Percentiles rank a stretch among this genome's conserved stretches.
Evolutionary conservation across 2,888 invertebrate species (phyloP).

Genomic region (Lomographa bimaculata): DNA sequence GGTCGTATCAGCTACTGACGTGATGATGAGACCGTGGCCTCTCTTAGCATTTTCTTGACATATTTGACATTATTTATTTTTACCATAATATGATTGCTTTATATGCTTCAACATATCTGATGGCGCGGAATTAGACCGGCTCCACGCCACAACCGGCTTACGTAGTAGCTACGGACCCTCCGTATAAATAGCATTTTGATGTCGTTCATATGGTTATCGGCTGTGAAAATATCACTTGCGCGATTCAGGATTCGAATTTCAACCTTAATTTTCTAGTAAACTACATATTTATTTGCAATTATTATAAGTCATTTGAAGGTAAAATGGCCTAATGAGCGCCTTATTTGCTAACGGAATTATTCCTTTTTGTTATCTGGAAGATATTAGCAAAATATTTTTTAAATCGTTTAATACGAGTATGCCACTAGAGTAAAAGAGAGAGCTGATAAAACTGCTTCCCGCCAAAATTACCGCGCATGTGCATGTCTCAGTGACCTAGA

Average conservation of each 20-base stretch:
- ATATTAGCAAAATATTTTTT: conserved; percentile 8
- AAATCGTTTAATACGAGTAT: conserved; percentile 11
- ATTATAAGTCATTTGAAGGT: not conserved
- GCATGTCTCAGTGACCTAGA: conserved; percentile 7
- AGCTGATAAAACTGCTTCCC: conserved; percentile 19
- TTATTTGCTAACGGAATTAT: too few relatives aligned
- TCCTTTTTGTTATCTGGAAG: too few relatives aligned
- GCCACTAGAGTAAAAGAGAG: conserved; percentile 26
- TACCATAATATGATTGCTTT: conserved; percentile 73
- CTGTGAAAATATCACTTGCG: conserved; percentile 54
- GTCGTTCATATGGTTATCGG: conserved; percentile 34
- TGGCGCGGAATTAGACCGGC: conserved; percentile 73
- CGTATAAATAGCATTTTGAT: not conserved
- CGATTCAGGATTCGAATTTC: conserved; percentile 55
- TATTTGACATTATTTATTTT: conserved; percentile 68
- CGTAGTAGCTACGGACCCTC: conserved; percentile 81
- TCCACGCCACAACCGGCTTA: conserved; percentile 70
- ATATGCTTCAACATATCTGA: conserved; percentile 68
- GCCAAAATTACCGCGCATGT: conserved; percentile 21
- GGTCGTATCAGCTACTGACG: conserved; percentile 77
- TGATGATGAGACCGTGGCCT: conserved; percentile 73
- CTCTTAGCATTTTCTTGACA: conserved; percentile 77
- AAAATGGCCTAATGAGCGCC: too few relatives aligned
- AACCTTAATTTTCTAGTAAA: not conserved
- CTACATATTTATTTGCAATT: not conserved